These are phyloP conservation scores for Mesoclemmys tuberculata DNA, from an alignment of 2,113 vertebrate species.

Conservation along the genomic window DNA sequence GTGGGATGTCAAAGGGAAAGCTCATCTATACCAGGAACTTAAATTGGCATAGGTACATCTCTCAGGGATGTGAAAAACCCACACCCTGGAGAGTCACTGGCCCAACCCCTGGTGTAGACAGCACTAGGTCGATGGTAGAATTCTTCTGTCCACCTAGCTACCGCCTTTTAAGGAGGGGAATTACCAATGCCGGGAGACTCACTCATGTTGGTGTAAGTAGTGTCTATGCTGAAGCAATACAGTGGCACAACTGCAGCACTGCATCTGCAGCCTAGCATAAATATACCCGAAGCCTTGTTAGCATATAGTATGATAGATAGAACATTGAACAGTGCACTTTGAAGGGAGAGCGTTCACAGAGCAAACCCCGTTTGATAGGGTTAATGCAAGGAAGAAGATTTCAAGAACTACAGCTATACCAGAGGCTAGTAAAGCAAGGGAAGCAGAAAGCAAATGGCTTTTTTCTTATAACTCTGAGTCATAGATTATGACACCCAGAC, in stretches of 20 bases:
- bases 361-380: neutral
- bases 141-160: neutral
- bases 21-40: neutral
- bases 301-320: neutral
- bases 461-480: neutral
- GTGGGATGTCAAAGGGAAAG: neutral
- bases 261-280: too few relatives aligned
- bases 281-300: neutral
- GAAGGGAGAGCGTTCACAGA: neutral
- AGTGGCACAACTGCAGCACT: neutral
- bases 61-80: neutral
- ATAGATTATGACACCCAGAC: conserved; percentile 61
- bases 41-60: neutral
- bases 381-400: too few relatives aligned
- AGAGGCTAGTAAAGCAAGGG: neutral
- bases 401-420: neutral
- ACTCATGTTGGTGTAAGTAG: neutral
- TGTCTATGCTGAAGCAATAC: neutral
- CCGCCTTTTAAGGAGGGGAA: neutral
- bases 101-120: neutral
- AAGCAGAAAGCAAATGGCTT: conserved; percentile 10
- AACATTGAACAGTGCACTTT: neutral
- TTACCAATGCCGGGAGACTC: neutral
- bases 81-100: neutral
- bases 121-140: neutral